Evolutionary conservation across 2,888 invertebrate genomes (phyloP), one percentile per base, ranked within the genome.

Genomic region (Protodeltote pygarga): DNA sequence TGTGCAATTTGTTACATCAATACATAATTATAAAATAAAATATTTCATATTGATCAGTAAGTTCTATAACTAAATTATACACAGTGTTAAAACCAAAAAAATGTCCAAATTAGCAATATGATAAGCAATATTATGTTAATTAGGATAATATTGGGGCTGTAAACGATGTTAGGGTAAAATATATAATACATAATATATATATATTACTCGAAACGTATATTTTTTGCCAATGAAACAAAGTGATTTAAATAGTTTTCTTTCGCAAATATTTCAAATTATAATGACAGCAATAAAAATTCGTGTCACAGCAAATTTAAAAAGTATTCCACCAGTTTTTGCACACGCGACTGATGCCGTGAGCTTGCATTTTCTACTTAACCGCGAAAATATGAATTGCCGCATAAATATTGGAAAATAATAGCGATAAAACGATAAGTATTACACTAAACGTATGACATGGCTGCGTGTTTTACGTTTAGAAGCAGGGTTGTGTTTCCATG

Each of bases 71-170:
- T 54, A 52, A 29, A 48, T 39, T 53, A 51, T 35, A 49, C 10
- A 29, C 55, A 68, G 55, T 61, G 65, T 60, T 63, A 60, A 46
- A 65, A 52, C 21, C 27, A 39, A 58, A 55, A 61, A 49, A 45
- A 61, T 39, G 69, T 66, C 66, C 69, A 66, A 66, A 61, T 47
- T 65, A 68, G 53, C 44, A 61, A 49, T 51, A 51, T 8, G 52
- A 31, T 72, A 71, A 72, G 71, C 71, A 71, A 72, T 71, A 65
- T 40, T 34, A 31, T 14, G 37, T 23, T 65, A 48, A 44, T 25
- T 59, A 65, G 29, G 27, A 25, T 51, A 51, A 48, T 25, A 10
- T 41, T 14, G 32, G 11, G 13, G 24, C 57, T 57, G 69, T 68
- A 51, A 66, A 50, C 62, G 65, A 61, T 46, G 53, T 54, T 51